Evolutionary conservation across 2,797 vertebrate genomes (phyloP).

Genomic region (Fringilla coelebs): DNA sequence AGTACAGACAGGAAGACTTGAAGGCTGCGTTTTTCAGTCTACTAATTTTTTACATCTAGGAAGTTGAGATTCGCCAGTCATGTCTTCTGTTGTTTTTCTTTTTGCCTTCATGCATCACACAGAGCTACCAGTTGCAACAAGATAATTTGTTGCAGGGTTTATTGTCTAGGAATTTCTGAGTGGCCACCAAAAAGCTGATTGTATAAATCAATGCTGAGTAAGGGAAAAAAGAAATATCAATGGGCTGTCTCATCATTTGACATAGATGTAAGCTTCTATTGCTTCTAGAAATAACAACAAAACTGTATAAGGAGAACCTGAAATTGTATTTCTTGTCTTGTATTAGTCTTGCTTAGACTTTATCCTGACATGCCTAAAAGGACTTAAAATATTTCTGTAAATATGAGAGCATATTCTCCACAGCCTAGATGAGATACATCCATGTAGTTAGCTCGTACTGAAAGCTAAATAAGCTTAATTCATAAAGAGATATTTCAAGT

Average conservation of each 20-base stretch:
- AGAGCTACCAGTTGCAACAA: not conserved
- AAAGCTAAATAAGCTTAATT: not conserved
- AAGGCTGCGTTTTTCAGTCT: not conserved
- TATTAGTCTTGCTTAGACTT: not conserved
- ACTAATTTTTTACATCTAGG: not conserved
- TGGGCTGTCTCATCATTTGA: rapidly evolving
- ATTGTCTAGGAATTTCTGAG: not conserved
- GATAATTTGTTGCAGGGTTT: not conserved
- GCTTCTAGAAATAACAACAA: not conserved
- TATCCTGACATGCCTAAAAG: not conserved
- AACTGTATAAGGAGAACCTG: not conserved
- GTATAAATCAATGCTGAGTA: not conserved
- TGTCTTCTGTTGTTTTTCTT: not conserved
- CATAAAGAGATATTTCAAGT: not conserved
- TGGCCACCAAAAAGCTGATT: not conserved
- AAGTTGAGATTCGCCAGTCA: not conserved
- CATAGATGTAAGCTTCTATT: not conserved
- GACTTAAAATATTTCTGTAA: not conserved
- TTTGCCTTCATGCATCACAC: not conserved
- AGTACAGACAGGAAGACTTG: not conserved
- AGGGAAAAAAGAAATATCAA: not conserved
- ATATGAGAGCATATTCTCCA: not conserved
- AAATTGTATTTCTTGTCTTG: not conserved
- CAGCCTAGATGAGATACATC: not conserved
- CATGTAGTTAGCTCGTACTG: not conserved